A percentile compares a stretch with the other conserved stretches of the same genome.
phyloP scores from a whole-genome alignment of 2,888 invertebrate genomes.

The Furcula furcula region DNA sequence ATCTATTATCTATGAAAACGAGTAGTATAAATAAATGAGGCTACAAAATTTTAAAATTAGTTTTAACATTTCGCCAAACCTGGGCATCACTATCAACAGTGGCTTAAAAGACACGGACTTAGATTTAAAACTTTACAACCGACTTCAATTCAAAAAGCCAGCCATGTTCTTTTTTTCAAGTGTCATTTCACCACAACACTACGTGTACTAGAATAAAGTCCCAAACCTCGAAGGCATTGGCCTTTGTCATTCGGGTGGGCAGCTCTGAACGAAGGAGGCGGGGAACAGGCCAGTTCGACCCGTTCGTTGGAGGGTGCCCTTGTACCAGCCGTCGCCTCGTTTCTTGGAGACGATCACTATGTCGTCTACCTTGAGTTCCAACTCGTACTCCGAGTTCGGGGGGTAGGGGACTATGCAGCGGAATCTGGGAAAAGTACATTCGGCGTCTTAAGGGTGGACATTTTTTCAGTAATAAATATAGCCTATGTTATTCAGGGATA shows the following conservation, averaged over 20 bases:
- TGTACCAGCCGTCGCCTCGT: conserved; percentile 97
- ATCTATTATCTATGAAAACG: too few relatives aligned
- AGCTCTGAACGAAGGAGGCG: conserved; percentile 94
- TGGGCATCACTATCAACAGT: too few relatives aligned
- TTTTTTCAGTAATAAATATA: too few relatives aligned
- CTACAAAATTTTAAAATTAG: too few relatives aligned
- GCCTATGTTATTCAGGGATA: too few relatives aligned
- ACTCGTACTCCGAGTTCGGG: conserved; percentile 95
- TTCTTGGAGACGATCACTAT: conserved; percentile 95
- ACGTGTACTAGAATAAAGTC: conserved; percentile 35
- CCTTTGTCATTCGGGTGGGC: conserved; percentile 53
- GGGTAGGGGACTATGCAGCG: conserved; percentile 97
- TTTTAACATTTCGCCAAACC: too few relatives aligned
- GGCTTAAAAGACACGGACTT: too few relatives aligned
- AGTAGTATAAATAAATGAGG: too few relatives aligned
- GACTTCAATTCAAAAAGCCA: too few relatives aligned
- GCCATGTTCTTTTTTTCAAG: too few relatives aligned
- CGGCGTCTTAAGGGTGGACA: neutral
- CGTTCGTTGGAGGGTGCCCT: conserved; percentile 94
- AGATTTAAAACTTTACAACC: too few relatives aligned
- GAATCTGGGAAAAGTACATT: conserved; percentile 82
- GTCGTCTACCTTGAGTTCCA: conserved; percentile 94
- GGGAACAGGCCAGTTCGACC: conserved; percentile 97
- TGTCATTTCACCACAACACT: too few relatives aligned
- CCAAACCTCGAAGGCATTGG: conserved; percentile 35